Evolutionary conservation across 1,140 invertebrate genomes (phyloP).

Genomic region (Zaprionus davidi): DNA sequence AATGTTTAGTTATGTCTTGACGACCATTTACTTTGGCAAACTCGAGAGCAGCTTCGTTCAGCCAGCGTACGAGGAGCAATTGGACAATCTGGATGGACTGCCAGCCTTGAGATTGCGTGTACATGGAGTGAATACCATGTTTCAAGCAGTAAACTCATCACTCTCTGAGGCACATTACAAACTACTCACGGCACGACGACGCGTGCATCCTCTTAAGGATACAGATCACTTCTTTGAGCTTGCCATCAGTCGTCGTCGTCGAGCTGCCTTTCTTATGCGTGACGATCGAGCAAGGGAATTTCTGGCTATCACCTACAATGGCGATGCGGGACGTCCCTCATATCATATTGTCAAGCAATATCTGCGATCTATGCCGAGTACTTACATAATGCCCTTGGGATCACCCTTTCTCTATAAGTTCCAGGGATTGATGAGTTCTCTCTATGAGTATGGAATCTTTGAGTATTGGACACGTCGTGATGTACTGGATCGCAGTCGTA

Average conservation of each 20-base stretch:
- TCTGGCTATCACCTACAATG: conserved; percentile 62
- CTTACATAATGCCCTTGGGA: conserved; percentile 67
- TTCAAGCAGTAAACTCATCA: conserved; percentile 49
- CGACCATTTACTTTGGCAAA: conserved; percentile 77
- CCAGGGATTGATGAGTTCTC: conserved; percentile 51
- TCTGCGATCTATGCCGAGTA: conserved; percentile 66
- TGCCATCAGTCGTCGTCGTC: conserved; percentile 22
- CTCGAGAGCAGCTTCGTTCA: conserved; percentile 75
- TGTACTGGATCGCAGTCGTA: conserved; percentile 31
- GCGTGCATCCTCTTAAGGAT: conserved; percentile 30
- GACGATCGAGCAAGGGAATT: conserved; percentile 67
- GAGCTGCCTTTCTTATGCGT: conserved; percentile 62
- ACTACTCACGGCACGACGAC: conserved; percentile 27
- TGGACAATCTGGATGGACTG: conserved; percentile 61
- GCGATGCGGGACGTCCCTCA: conserved; percentile 51
- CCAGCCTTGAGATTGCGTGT: conserved; percentile 38
- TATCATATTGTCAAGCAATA: conserved; percentile 77
- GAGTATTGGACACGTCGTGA: conserved; percentile 68
- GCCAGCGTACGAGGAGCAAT: conserved; percentile 60
- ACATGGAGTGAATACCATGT: conserved; percentile 59
- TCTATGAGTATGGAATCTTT: conserved; percentile 68
- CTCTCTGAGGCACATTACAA: conserved; percentile 51
- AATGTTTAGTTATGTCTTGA: conserved; percentile 74
- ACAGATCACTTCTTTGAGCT: conserved; percentile 45
- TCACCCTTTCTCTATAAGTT: conserved; percentile 77